A percentile compares a stretch with the other conserved stretches of the same genome.
phyloP scores from a whole-genome alignment of 2,888 invertebrate genomes.

The Tupiocoris notatus region DNA sequence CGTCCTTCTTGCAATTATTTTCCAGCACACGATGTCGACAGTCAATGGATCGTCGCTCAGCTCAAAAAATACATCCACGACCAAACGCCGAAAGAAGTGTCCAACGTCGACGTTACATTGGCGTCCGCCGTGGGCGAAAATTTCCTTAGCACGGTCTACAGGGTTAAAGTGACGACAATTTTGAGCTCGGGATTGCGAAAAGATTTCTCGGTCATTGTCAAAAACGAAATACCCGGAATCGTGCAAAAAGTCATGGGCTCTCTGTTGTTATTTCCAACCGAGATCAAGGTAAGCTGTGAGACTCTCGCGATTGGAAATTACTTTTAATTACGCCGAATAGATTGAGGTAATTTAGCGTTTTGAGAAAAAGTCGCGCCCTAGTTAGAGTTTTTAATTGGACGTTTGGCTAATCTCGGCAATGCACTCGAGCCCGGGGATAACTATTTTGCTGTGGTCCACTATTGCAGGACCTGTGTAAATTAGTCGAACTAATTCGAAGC shows the following conservation, averaged over 20 bases:
- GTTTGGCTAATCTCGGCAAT: too few relatives aligned
- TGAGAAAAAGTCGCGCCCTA: too few relatives aligned
- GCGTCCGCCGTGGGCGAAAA: slow-evolving; percentile 13
- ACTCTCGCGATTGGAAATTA: not conserved
- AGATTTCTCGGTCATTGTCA: slow-evolving; percentile 9
- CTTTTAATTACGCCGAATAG: too few relatives aligned
- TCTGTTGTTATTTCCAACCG: not conserved
- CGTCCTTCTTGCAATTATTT: not conserved
- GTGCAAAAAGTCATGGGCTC: slow-evolving; percentile 4
- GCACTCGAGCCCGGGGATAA: too few relatives aligned
- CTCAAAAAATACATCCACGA: slow-evolving; percentile 8
- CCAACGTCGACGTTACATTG: not conserved
- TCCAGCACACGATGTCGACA: slow-evolving; percentile 3
- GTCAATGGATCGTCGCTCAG: slow-evolving; percentile 2
- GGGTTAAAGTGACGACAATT: not conserved
- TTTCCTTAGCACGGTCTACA: slow-evolving; percentile 20
- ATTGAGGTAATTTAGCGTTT: not conserved
- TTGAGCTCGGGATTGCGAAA: not conserved
- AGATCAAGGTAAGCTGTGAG: slow-evolving; percentile 4
- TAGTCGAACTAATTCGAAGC: too few relatives aligned
- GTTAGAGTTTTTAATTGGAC: too few relatives aligned
- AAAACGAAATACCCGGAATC: not conserved
- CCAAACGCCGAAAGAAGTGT: not conserved
- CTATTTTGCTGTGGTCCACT: too few relatives aligned
- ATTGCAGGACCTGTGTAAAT: too few relatives aligned